These are phyloP conservation scores for Zoanthus gigantus DNA, from an alignment of 92 coral and sea anemone genomes.

Conservation along the genomic window DNA sequence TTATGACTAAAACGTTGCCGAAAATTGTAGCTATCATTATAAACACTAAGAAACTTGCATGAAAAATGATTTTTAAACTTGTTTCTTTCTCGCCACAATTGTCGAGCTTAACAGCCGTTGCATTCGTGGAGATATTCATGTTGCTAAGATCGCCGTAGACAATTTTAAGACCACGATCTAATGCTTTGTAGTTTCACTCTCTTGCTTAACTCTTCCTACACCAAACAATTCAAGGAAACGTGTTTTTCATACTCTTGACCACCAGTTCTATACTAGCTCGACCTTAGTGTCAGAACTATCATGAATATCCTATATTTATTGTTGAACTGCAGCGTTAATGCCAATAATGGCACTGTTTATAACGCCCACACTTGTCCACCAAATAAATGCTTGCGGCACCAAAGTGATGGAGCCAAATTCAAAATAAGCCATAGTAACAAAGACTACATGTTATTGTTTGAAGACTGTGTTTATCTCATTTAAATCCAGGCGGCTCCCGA, in stretches of 20 bases:
- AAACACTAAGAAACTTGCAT: conserved; percentile 78
- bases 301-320: conserved; percentile 14
- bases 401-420: conserved; percentile 40
- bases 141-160: neutral
- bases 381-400: conserved; percentile 37
- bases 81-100: conserved; percentile 18
- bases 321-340: conserved; percentile 11
- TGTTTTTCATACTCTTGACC: neutral
- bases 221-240: conserved; percentile 8
- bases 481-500: conserved; percentile 22
- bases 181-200: neutral
- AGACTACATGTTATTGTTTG: neutral
- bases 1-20: conserved; percentile 92
- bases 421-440: conserved; percentile 31
- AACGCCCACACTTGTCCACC: conserved; percentile 26
- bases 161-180: neutral
- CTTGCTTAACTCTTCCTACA: neutral
- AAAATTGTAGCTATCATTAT: conserved; percentile 84
- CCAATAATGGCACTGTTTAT: conserved; percentile 23
- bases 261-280: neutral
- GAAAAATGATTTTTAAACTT: conserved; percentile 9
- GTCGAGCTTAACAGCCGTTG: neutral
- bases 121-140: conserved; percentile 37
- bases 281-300: conserved; percentile 18
- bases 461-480: conserved; percentile 31